Evolutionary conservation across 2,113 vertebrate species (phyloP).

Genomic region (Anoura caudifer): DNA sequence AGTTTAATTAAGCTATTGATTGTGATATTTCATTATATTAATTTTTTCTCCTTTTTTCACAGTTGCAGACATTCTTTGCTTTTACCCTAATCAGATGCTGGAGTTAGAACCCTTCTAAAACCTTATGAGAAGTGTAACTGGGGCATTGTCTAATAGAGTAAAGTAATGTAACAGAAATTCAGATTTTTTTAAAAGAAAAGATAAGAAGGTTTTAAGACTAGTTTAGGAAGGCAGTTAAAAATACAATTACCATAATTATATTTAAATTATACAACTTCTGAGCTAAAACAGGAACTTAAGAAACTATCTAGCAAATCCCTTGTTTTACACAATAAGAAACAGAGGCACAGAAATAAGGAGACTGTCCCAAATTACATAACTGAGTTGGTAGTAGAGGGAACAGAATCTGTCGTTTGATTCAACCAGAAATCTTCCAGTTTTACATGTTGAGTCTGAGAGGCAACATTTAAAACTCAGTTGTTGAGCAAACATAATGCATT

Average conservation of each 20-base stretch:
- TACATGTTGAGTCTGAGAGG: neutral
- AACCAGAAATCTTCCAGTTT: neutral
- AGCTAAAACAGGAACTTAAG: neutral
- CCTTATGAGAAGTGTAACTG: neutral
- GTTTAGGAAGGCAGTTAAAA: neutral
- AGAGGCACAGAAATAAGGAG: neutral
- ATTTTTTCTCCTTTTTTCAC: neutral
- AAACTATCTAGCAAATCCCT: neutral
- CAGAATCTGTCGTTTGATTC: neutral
- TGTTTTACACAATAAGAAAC: neutral
- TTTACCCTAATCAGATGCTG: neutral
- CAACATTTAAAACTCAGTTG: neutral
- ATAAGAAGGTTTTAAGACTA: neutral
- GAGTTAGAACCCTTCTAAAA: neutral
- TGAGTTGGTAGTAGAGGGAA: neutral
- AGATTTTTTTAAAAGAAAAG: neutral
- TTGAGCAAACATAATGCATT: neutral
- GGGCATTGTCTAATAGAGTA: neutral
- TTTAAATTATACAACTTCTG: constrained; percentile 17
- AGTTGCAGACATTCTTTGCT: constrained; percentile 23
- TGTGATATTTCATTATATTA: constrained; percentile 13
- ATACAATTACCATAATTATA: neutral
- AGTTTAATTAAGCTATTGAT: neutral
- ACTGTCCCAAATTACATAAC: neutral
- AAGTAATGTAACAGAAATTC: neutral